A percentile compares a stretch with the other conserved stretches of the same genome.
These are phyloP conservation scores for Drosophila infuscata DNA, from an alignment of 2,888 invertebrate genomes.

Conservation along the genomic window DNA sequence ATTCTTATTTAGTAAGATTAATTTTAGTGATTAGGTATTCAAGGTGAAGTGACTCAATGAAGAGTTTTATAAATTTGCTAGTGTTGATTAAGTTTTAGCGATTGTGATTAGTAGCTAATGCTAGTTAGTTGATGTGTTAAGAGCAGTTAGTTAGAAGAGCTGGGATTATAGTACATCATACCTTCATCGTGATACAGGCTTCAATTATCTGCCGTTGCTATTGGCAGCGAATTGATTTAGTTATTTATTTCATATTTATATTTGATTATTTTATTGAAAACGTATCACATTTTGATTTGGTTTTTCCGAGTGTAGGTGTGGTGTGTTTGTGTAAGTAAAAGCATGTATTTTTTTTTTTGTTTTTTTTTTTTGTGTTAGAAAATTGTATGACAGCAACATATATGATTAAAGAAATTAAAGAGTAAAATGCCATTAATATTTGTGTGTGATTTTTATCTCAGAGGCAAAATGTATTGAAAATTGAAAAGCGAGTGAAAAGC, in stretches of 20 bases:
- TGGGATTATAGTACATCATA: slow-evolving; percentile 86
- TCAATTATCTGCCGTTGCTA: slow-evolving; percentile 94
- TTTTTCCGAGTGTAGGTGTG: slow-evolving; percentile 50
- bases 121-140: slow-evolving; percentile 48
- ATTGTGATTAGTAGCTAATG: slow-evolving; percentile 49
- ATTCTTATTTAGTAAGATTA: slow-evolving; percentile 8
- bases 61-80: slow-evolving; percentile 27
- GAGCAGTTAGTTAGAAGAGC: slow-evolving; percentile 57
- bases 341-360: slow-evolving; percentile 44
- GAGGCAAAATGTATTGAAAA: slow-evolving; percentile 30
- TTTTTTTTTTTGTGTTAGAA: slow-evolving; percentile 54
- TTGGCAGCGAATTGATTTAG: slow-evolving; percentile 85
- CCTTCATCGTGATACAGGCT: slow-evolving; percentile 97
- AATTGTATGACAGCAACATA: slow-evolving; percentile 66
- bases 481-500: slow-evolving; percentile 47
- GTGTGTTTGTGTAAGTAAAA: slow-evolving; percentile 62
- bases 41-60: slow-evolving; percentile 36
- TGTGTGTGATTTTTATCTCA: slow-evolving; percentile 48
- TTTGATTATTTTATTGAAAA: slow-evolving; percentile 67
- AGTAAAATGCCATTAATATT: slow-evolving; percentile 63
- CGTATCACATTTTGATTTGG: slow-evolving; percentile 70
- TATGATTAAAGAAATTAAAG: slow-evolving; percentile 67
- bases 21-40: slow-evolving; percentile 21
- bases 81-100: slow-evolving; percentile 41
- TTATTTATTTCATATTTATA: slow-evolving; percentile 53